These are phyloP conservation scores for Patella pellucida DNA, from an alignment of 2,888 invertebrate species.

Conservation along the genomic window DNA sequence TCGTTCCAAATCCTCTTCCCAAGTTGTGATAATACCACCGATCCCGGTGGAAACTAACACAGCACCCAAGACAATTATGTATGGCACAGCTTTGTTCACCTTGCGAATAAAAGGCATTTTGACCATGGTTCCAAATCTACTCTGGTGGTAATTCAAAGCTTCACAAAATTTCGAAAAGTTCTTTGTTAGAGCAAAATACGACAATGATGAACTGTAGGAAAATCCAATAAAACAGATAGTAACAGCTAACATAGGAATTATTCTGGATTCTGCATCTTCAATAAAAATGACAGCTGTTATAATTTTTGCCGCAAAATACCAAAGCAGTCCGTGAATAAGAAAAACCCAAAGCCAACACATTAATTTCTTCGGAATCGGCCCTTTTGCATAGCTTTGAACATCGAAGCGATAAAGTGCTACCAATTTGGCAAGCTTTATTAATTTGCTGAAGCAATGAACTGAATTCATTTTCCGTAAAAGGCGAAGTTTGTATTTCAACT, in stretches of 20 bases:
- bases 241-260: not conserved
- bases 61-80: not conserved
- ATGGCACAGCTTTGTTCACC: not conserved
- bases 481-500: too few species aligned
- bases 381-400: too few species aligned
- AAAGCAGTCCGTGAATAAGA: too few species aligned
- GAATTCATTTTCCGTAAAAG: too few species aligned
- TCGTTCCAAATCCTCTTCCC: not conserved
- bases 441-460: too few species aligned
- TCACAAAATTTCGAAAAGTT: not conserved
- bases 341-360: too few species aligned
- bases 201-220: not conserved
- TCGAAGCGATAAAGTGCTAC: too few species aligned
- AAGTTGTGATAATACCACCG: not conserved
- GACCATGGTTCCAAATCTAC: not conserved
- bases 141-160: not conserved
- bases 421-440: too few species aligned
- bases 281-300: not conserved
- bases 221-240: not conserved
- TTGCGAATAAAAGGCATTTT: not conserved
- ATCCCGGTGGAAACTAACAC: not conserved
- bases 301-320: not conserved
- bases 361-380: too few species aligned
- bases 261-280: not conserved
- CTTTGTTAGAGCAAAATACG: not conserved